phyloP scores from a whole-genome alignment of 2,888 invertebrate species.

The Maniola hyperantus region DNA sequence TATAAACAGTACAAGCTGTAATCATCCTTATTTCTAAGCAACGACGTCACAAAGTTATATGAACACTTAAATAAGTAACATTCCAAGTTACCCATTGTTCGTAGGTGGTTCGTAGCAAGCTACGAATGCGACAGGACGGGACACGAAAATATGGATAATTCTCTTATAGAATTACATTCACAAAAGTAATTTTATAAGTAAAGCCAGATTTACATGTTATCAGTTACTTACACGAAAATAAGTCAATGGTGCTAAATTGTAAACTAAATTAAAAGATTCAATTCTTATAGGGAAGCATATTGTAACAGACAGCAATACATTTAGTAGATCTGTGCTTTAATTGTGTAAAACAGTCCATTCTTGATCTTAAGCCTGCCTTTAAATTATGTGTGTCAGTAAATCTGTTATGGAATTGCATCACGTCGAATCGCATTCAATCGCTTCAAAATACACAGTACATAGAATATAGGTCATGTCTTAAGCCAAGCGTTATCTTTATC shows the following conservation, averaged over 20 bases:
- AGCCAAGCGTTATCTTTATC: not conserved
- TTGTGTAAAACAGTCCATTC: too few species aligned
- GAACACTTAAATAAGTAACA: not conserved
- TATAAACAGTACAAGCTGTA: not conserved
- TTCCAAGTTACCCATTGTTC: constrained; percentile 6
- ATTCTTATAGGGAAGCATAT: too few species aligned
- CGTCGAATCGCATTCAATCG: not conserved
- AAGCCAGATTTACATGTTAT: not conserved
- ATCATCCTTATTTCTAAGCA: constrained; percentile 1
- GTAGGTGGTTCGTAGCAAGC: constrained; percentile 8
- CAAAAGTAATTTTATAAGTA: not conserved
- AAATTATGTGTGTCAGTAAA: not conserved
- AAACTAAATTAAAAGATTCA: too few species aligned
- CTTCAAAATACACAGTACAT: not conserved
- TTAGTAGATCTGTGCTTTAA: too few species aligned
- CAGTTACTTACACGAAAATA: not conserved
- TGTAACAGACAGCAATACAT: too few species aligned
- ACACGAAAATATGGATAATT: not conserved
- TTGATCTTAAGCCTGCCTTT: too few species aligned
- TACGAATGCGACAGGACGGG: not conserved
- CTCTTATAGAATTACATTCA: too few species aligned
- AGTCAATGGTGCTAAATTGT: too few species aligned
- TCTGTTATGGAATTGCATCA: not conserved
- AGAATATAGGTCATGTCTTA: not conserved
- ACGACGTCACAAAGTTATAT: not conserved